Percentiles rank a stretch among this genome's conserved stretches.
These are phyloP conservation scores for Manacus vitellinus DNA, from an alignment of 2,113 vertebrate species.

Conservation along the genomic window DNA sequence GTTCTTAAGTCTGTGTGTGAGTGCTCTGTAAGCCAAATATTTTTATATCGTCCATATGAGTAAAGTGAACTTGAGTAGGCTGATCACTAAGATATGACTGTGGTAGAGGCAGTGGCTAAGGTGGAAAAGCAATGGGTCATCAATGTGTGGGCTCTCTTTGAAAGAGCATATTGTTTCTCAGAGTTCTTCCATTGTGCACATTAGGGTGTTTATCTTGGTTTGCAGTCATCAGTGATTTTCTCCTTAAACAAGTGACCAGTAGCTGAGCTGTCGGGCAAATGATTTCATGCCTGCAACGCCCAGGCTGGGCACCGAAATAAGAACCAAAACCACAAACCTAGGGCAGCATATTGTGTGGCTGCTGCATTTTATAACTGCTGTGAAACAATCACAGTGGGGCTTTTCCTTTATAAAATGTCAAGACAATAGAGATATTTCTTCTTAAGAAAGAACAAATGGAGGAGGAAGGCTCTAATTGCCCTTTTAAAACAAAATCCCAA, in stretches of 20 bases:
- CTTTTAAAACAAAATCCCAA: constrained; percentile 56
- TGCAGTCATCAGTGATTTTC: constrained; percentile 42
- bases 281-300: constrained; percentile 1
- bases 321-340: not conserved
- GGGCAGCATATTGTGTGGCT: constrained; percentile 2
- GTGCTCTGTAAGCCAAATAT: not conserved
- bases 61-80: not conserved
- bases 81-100: not conserved
- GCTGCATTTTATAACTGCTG: constrained; percentile 38
- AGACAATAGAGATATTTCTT: constrained; percentile 55
- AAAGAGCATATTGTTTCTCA: constrained; percentile 8
- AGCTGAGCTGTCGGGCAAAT: constrained; percentile 7
- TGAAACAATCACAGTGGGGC: constrained; percentile 47
- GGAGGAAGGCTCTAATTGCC: constrained; percentile 53
- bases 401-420: constrained; percentile 58
- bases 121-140: not conserved
- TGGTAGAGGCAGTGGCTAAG: not conserved
- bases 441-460: constrained; percentile 58
- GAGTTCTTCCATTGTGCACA: not conserved
- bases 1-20: not conserved
- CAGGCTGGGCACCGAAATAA: not conserved
- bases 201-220: constrained; percentile 7
- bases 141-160: not conserved
- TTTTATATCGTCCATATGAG: not conserved
- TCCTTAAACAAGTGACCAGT: constrained; percentile 18